Evolutionary conservation across 2,797 vertebrate genomes (phyloP).

Genomic region (Pangasius krempfi): DNA sequence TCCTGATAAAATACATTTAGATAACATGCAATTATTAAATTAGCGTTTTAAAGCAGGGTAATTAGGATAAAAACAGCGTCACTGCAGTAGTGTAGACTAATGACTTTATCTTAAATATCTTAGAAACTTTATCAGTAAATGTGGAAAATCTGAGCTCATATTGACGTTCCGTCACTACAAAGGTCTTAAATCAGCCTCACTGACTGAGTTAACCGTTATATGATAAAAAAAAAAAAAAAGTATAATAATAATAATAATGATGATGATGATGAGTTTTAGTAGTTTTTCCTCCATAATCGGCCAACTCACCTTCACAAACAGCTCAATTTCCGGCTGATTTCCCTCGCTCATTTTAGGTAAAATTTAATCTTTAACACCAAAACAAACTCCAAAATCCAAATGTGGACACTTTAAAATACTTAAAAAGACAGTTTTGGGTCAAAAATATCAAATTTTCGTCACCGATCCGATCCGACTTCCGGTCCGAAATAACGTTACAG

Average conservation of each 20-base stretch:
- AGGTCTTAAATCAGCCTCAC: background rate
- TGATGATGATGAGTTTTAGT: background rate
- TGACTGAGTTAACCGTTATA: background rate
- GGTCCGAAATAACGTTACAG: constrained; percentile 4
- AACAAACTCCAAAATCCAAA: background rate
- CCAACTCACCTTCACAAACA: constrained; percentile 79
- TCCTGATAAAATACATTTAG: background rate
- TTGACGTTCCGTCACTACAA: background rate
- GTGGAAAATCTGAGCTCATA: background rate
- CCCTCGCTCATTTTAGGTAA: constrained; percentile 72
- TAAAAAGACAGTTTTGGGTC: background rate
- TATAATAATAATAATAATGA: background rate
- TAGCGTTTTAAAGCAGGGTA: background rate
- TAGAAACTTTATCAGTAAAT: no score
- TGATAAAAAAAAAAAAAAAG: background rate
- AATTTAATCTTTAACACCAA: no score
- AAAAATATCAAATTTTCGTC: background rate
- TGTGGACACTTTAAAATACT: background rate
- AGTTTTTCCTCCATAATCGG: background rate
- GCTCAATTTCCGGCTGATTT: constrained; percentile 71
- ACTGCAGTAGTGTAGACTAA: background rate
- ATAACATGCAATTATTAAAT: background rate
- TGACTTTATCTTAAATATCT: background rate
- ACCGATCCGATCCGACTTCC: constrained; percentile 30
- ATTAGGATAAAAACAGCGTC: background rate